A percentile compares a stretch with the other conserved stretches of the same genome.
Evolutionary conservation across 2,113 vertebrate species (phyloP).

Genomic region (Anarhynchus alexandrinus): DNA sequence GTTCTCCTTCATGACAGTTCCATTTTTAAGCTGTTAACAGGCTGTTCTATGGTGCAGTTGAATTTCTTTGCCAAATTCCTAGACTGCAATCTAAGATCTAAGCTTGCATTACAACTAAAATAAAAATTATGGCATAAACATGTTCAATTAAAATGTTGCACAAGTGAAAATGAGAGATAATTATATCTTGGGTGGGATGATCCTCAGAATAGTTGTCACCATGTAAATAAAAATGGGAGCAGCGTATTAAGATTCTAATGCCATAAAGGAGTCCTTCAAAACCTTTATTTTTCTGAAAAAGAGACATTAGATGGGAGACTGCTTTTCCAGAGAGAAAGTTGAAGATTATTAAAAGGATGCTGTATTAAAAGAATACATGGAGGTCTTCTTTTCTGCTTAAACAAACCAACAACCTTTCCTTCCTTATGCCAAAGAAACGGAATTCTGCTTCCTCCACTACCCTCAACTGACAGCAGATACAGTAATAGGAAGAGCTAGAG

Average conservation of each 20-base stretch:
- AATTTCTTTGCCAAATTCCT: not conserved
- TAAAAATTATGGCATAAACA: not conserved
- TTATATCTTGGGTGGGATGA: not conserved
- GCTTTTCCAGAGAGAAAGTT: not conserved
- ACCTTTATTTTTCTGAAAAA: not conserved
- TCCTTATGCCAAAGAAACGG: not conserved
- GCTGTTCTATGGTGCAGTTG: not conserved
- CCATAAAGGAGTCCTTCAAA: not conserved
- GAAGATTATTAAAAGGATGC: not conserved
- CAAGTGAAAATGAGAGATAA: not conserved
- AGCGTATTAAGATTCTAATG: not conserved
- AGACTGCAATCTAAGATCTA: not conserved
- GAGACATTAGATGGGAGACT: not conserved
- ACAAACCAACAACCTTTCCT: not conserved
- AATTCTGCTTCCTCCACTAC: not conserved
- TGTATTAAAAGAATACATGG: not conserved
- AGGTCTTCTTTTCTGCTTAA: not conserved
- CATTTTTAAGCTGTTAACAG: not conserved
- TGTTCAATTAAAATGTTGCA: not conserved
- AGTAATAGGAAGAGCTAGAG: not conserved
- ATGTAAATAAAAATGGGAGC: not conserved
- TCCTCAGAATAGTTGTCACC: not conserved
- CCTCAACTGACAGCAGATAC: not conserved
- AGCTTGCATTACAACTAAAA: not conserved
- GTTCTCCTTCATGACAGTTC: not conserved